Percentiles rank a stretch among this genome's conserved stretches.
phyloP scores from a whole-genome alignment of 2,888 invertebrate genomes.

The Caradrina clavipalpis region DNA sequence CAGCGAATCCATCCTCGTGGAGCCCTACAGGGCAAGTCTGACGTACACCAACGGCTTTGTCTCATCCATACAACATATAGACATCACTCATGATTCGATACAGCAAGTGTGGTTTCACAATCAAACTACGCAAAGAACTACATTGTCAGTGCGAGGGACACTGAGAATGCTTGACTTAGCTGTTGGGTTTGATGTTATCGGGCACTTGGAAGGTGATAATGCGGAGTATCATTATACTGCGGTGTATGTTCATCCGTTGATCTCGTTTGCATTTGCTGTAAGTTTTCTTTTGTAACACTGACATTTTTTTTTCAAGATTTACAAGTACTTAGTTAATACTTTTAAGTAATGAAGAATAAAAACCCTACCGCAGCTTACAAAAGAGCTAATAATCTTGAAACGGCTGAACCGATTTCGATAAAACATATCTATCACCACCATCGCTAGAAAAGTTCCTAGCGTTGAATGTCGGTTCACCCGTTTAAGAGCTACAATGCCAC shows the following conservation, averaged over 20 bases:
- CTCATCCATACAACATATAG: slow-evolving; percentile 73
- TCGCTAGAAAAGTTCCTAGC: no score
- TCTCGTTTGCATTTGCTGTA: slow-evolving; percentile 74
- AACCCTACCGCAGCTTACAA: no score
- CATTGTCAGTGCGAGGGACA: slow-evolving; percentile 69
- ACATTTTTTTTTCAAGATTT: no score
- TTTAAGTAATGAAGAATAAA: no score
- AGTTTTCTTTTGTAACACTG: slow-evolving; percentile 45
- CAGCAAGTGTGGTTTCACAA: slow-evolving; percentile 75
- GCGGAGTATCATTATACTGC: slow-evolving; percentile 68
- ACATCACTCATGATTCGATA: slow-evolving; percentile 69
- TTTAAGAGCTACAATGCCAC: no score
- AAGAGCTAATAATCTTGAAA: no score
- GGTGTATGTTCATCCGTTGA: slow-evolving; percentile 66
- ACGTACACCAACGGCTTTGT: slow-evolving; percentile 79
- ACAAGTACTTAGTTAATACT: no score
- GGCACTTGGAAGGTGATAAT: slow-evolving; percentile 59
- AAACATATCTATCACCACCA: no score
- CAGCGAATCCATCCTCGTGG: slow-evolving; percentile 73
- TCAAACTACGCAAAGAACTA: slow-evolving; percentile 38
- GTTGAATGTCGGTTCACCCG: no score
- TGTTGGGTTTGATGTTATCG: slow-evolving; percentile 77
- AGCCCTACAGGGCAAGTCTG: slow-evolving; percentile 66
- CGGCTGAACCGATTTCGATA: no score
- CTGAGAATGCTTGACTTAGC: slow-evolving; percentile 74